A percentile compares a stretch with the other conserved stretches of the same genome.
Evolutionary conservation across 2,797 vertebrate genomes (phyloP).

Genomic region (Gastrophryne carolinensis): DNA sequence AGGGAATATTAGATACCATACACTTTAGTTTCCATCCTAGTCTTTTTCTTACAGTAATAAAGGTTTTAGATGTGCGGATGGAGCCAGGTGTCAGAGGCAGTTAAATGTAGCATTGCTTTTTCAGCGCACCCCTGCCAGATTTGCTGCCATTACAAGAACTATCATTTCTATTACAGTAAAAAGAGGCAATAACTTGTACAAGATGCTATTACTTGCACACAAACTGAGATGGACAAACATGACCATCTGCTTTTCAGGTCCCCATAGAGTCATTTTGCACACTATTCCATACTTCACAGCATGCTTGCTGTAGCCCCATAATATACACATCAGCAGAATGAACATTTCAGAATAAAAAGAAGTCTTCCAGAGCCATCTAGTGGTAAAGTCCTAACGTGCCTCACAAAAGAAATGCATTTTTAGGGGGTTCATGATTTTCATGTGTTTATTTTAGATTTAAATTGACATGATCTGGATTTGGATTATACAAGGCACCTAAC

Average conservation of each 20-base stretch:
- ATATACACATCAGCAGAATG: background rate
- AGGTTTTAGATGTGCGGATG: background rate
- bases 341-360: conserved; percentile 11
- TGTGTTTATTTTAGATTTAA: too few species aligned
- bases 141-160: conserved; percentile 12
- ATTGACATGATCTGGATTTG: too few species aligned
- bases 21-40: too few species aligned
- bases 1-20: too few species aligned
- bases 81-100: background rate
- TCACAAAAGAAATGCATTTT: too few species aligned
- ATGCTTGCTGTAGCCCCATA: conserved; percentile 22
- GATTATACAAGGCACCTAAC: too few species aligned
- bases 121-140: background rate
- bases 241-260: conserved; percentile 44
- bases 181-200: conserved; percentile 40
- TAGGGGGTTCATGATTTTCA: too few species aligned
- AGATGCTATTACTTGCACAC: conserved; percentile 44
- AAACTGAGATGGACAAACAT: conserved; percentile 45
- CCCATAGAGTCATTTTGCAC: conserved; percentile 35
- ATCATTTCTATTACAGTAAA: conserved; percentile 41
- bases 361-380: conserved; percentile 59
- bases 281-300: conserved; percentile 31
- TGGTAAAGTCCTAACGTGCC: too few species aligned
- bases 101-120: background rate
- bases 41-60: too few species aligned